These are phyloP conservation scores for Prostheceraeus crozeri DNA, from an alignment of 2,888 invertebrate species.

Conservation along the genomic window DNA sequence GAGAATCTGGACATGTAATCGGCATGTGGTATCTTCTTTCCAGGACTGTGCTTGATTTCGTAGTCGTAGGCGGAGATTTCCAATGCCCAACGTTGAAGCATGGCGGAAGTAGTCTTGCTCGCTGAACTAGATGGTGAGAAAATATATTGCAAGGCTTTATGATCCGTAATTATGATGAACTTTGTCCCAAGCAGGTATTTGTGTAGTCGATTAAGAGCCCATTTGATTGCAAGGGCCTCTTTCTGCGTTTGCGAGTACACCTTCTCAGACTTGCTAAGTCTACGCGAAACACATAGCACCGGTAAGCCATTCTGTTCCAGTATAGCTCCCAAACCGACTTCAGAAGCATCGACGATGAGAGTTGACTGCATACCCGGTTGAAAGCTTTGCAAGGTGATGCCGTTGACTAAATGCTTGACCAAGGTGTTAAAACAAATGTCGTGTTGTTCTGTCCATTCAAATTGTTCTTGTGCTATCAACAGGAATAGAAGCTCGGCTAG, in stretches of 20 bases:
- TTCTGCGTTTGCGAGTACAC: slow-evolving; percentile 21
- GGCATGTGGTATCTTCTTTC: too few species aligned
- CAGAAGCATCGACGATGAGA: slow-evolving; percentile 12
- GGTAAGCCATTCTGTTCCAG: not conserved
- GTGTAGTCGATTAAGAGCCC: too few species aligned
- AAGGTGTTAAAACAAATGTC: not conserved
- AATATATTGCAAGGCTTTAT: too few species aligned
- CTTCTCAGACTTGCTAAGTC: not conserved
- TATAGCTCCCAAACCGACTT: slow-evolving; percentile 1
- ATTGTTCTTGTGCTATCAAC: not conserved
- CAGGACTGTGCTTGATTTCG: too few species aligned
- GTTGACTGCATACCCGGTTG: not conserved
- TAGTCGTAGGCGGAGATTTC: too few species aligned
- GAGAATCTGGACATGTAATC: too few species aligned
- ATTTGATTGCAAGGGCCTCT: slow-evolving; percentile 7
- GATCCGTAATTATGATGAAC: too few species aligned
- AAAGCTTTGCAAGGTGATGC: not conserved
- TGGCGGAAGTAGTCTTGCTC: too few species aligned
- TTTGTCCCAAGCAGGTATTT: too few species aligned
- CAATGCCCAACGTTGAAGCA: too few species aligned
- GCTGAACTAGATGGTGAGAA: too few species aligned
- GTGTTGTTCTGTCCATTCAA: not conserved
- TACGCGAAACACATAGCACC: not conserved
- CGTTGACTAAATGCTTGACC: not conserved
- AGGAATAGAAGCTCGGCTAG: not conserved